These are phyloP conservation scores for Oncorhynchus masou DNA, from an alignment of 2,113 vertebrate species.

Conservation along the genomic window DNA sequence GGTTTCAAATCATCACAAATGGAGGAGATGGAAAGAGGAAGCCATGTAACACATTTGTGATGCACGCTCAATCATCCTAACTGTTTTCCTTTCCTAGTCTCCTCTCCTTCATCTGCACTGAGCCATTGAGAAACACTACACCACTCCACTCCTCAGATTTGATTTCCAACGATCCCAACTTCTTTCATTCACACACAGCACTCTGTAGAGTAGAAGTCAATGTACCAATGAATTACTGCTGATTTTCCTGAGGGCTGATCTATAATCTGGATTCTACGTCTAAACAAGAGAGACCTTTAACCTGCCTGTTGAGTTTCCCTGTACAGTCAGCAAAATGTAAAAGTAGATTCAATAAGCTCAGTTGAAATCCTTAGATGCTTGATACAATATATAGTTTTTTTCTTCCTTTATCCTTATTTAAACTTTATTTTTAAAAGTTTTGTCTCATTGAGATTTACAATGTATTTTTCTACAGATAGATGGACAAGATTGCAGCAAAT, in stretches of 20 bases:
- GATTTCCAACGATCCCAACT: constrained; percentile 13
- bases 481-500: neutral
- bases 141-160: constrained; percentile 8
- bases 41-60: no score
- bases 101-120: no score
- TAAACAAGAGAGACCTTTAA: neutral
- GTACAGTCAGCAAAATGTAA: neutral
- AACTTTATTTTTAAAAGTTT: no score
- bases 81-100: no score
- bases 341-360: neutral
- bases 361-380: neutral
- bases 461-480: neutral
- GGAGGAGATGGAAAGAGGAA: no score
- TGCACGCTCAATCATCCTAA: no score
- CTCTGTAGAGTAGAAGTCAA: constrained; percentile 11
- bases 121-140: neutral
- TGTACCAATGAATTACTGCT: constrained; percentile 16
- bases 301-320: neutral
- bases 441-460: neutral
- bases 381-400: neutral
- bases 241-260: constrained; percentile 34
- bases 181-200: constrained; percentile 16
- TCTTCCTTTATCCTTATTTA: neutral
- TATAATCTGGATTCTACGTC: neutral
- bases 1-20: no score